Evolutionary conservation across 2,888 invertebrate species (phyloP).

Genomic region (Ligdia adustata): DNA sequence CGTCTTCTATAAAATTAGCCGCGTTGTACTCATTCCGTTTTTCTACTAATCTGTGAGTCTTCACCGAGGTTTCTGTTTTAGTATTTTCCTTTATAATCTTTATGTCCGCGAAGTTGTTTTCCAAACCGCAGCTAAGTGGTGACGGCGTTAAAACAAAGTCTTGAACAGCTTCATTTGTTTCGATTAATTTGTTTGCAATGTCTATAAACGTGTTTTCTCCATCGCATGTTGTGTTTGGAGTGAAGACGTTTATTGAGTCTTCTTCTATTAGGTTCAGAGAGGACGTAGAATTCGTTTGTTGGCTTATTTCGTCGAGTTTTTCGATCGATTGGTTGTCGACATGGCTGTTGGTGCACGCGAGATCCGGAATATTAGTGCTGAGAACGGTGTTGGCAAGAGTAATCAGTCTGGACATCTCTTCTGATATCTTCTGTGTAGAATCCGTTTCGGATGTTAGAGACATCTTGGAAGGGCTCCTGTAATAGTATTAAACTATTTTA

Average conservation of each 20-base stretch:
- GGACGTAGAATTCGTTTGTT: constrained; percentile 43
- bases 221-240: constrained; percentile 50
- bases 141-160: constrained; percentile 54
- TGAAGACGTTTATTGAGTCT: constrained; percentile 48
- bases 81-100: constrained; percentile 50
- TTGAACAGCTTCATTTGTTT: constrained; percentile 48
- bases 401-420: constrained; percentile 75
- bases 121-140: constrained; percentile 51
- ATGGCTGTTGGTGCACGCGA: constrained; percentile 58
- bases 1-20: constrained; percentile 86
- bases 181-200: constrained; percentile 46
- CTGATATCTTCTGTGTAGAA: constrained; percentile 62
- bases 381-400: constrained; percentile 79
- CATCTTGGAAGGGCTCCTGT: constrained; percentile 69
- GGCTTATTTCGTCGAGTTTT: constrained; percentile 39
- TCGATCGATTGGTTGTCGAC: constrained; percentile 33
- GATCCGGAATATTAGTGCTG: constrained; percentile 74
- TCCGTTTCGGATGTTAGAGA: constrained; percentile 64
- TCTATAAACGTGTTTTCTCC: constrained; percentile 47
- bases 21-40: constrained; percentile 63
- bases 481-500: constrained; percentile 34
- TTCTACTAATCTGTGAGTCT: constrained; percentile 43
- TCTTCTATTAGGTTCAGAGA: constrained; percentile 54
- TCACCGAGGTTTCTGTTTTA: constrained; percentile 24
- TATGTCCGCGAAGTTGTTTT: constrained; percentile 51